Conservation (phyloP, 2,888 invertebrate species). For the Drosophila limbata region DNA sequence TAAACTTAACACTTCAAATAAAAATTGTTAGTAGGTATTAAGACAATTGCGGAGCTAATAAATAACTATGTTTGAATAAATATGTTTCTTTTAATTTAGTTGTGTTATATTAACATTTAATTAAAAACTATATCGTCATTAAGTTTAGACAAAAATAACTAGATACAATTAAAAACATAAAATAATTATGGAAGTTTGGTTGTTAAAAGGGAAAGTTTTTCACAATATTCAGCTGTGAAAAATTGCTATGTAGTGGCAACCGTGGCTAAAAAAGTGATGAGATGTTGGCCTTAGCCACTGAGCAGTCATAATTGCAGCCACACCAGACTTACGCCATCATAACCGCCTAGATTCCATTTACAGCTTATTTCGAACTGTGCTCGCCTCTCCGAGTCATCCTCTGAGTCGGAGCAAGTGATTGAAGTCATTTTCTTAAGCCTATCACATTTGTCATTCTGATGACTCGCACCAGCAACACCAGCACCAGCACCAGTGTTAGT, state of each 20-base stretch:
- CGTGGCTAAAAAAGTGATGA: neutral
- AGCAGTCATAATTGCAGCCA: neutral
- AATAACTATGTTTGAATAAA: no score
- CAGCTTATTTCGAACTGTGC: slow-evolving; percentile 81
- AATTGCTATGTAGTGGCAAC: neutral
- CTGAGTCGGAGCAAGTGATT: slow-evolving; percentile 85
- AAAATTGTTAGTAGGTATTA: no score
- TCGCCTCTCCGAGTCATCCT: slow-evolving; percentile 84
- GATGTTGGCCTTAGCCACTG: neutral
- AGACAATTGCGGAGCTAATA: no score
- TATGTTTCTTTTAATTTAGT: no score
- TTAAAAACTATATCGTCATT: no score
- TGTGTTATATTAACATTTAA: no score
- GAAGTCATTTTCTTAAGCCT: slow-evolving; percentile 85
- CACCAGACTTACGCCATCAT: slow-evolving; percentile 84
- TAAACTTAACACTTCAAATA: no score
- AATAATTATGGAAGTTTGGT: no score
- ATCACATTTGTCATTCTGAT: slow-evolving; percentile 84
- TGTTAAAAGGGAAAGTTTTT: no score
- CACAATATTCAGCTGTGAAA: neutral
- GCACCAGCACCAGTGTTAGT: slow-evolving; percentile 4
- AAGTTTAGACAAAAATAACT: no score
- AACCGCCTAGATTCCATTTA: slow-evolving; percentile 83
- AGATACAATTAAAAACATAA: no score
- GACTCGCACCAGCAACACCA: slow-evolving; percentile 52